A percentile compares a stretch with the other conserved stretches of the same genome.
Evolutionary conservation across 1,140 invertebrate species (phyloP).

Genomic region (Hylaeus volcanicus): DNA sequence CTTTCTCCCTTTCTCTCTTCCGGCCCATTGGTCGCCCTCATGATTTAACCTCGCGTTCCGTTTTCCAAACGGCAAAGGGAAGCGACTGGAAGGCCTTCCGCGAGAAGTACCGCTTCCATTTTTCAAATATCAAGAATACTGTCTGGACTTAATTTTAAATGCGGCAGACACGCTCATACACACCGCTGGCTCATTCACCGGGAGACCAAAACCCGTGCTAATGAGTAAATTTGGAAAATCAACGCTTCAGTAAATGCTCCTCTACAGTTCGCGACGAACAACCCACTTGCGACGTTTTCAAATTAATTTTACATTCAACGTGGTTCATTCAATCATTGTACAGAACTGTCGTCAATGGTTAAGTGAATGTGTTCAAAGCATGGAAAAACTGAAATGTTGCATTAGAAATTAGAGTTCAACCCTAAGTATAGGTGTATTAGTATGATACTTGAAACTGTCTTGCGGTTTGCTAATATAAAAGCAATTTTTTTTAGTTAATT

Average conservation of each 20-base stretch:
- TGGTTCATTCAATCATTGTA: too few relatives aligned
- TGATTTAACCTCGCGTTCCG: constrained; percentile 74
- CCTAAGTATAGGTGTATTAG: too few relatives aligned
- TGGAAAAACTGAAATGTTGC: too few relatives aligned
- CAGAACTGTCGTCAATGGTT: too few relatives aligned
- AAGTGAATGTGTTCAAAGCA: too few relatives aligned
- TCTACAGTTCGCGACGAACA: background rate
- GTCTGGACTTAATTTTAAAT: constrained; percentile 44
- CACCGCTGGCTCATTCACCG: constrained; percentile 4
- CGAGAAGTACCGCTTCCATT: constrained; percentile 68
- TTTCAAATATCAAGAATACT: constrained; percentile 54
- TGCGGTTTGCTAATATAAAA: too few relatives aligned
- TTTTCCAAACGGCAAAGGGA: constrained; percentile 69
- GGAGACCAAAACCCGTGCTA: background rate
- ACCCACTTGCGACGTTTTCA: too few relatives aligned
- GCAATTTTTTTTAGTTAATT: too few relatives aligned
- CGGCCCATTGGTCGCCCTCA: constrained; percentile 74
- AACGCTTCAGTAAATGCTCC: constrained; percentile 6
- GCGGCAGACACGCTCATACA: background rate
- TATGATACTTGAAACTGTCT: too few relatives aligned
- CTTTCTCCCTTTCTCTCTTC: constrained; percentile 58
- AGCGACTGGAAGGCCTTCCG: constrained; percentile 40
- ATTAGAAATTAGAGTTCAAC: too few relatives aligned
- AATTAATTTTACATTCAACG: too few relatives aligned
- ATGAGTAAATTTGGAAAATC: background rate